A percentile compares a stretch with the other conserved stretches of the same genome.
Conservation (phyloP, 2,797 vertebrate genomes). For the Lophius americanus region DNA sequence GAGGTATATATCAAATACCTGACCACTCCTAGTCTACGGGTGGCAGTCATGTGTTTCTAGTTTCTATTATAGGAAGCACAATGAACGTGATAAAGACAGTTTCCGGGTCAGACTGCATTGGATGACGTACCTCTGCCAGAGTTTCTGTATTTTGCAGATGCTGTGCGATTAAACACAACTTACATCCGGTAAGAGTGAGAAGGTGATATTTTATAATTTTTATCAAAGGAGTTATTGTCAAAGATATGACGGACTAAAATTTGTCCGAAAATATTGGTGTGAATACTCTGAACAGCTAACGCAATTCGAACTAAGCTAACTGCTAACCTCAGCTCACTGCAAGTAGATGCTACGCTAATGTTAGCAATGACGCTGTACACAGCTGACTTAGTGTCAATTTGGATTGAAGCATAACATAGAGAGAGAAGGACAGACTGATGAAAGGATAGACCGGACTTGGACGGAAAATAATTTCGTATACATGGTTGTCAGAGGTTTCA, state of each 20-base stretch:
- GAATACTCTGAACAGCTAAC: neutral
- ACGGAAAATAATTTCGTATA: too few relatives aligned
- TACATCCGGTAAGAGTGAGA: neutral
- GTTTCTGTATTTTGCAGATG: slow-evolving; percentile 8
- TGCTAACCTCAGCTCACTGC: neutral
- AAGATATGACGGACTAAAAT: too few relatives aligned
- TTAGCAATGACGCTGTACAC: slow-evolving; percentile 15
- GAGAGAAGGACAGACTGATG: neutral
- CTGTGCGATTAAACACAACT: neutral
- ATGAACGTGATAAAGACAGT: neutral
- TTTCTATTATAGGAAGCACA: neutral
- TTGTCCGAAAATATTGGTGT: too few relatives aligned
- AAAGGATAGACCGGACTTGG: too few relatives aligned
- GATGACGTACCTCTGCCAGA: slow-evolving; percentile 43
- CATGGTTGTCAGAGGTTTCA: too few relatives aligned
- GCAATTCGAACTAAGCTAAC: neutral
- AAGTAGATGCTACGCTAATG: neutral
- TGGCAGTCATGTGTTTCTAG: neutral
- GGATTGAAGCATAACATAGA: neutral
- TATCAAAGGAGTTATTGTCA: rapidly evolving
- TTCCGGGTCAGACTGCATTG: slow-evolving; percentile 35
- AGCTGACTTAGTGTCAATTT: slow-evolving; percentile 19
- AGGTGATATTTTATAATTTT: too few relatives aligned
- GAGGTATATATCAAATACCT: too few relatives aligned
- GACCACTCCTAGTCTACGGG: too few relatives aligned